Conservation (phyloP, 2,113 vertebrate species). For the Sclerurus mexicanus region DNA sequence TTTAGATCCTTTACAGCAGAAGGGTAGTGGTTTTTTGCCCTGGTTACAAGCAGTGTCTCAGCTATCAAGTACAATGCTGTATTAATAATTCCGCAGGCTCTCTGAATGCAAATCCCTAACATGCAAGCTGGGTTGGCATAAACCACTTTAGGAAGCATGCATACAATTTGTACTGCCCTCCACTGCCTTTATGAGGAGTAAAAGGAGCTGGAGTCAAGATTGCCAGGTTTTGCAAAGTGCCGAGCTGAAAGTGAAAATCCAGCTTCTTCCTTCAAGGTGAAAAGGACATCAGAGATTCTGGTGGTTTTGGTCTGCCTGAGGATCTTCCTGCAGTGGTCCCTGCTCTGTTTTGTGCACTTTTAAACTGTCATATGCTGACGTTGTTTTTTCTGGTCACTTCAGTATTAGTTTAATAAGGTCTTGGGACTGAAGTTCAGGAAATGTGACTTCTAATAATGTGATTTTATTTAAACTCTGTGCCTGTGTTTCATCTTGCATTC, state of each 20-base stretch:
- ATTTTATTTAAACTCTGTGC: not conserved
- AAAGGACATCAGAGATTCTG: constrained; percentile 16
- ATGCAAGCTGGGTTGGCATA: not conserved
- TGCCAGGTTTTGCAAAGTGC: constrained; percentile 27
- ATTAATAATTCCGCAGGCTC: constrained; percentile 48
- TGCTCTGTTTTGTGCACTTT: not conserved
- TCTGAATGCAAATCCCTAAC: constrained; percentile 39
- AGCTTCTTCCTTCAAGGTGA: constrained; percentile 47
- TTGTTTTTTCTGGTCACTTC: not conserved
- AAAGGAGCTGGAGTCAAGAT: constrained; percentile 8
- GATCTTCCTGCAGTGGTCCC: not conserved
- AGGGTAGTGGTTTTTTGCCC: not conserved
- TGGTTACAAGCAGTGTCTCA: constrained; percentile 17
- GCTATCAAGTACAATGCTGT: not conserved
- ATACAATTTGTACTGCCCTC: constrained; percentile 4
- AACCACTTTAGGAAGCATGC: not conserved
- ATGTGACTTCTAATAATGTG: not conserved
- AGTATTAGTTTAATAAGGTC: not conserved
- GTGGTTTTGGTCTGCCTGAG: not conserved
- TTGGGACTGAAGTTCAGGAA: not conserved
- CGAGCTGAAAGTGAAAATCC: not conserved
- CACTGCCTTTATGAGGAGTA: not conserved
- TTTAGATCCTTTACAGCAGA: constrained; percentile 35
- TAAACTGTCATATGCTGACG: not conserved
- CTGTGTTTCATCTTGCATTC: not conserved